Conservation (phyloP, 2,797 vertebrate genomes). For the Molossus alvarezi region DNA sequence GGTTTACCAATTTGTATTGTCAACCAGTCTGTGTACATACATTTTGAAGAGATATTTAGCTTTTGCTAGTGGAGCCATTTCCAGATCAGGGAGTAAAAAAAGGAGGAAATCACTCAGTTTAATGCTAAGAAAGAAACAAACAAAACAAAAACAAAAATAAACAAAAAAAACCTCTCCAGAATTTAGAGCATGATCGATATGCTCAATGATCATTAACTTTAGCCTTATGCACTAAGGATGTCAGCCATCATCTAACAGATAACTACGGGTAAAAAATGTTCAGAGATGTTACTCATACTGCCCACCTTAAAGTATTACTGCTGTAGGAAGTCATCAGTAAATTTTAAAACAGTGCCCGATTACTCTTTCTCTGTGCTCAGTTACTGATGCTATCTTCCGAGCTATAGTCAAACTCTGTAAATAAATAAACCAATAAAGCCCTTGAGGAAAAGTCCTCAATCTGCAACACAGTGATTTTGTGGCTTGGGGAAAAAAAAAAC, state of each 20-base stretch:
- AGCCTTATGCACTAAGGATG: slow-evolving; percentile 37
- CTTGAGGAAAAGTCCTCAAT: slow-evolving; percentile 73
- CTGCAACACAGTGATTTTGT: slow-evolving; percentile 74
- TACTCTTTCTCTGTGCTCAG: slow-evolving; percentile 81
- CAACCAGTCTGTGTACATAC: slow-evolving; percentile 51
- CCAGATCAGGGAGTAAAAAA: slow-evolving; percentile 51
- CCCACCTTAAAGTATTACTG: slow-evolving; percentile 64
- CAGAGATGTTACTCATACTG: slow-evolving; percentile 68
- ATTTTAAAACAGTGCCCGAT: slow-evolving; percentile 79
- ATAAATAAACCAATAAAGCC: slow-evolving; percentile 84
- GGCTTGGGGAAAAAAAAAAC: slow-evolving; percentile 34
- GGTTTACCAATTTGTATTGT: slow-evolving; percentile 72
- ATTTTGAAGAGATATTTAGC: slow-evolving; percentile 74
- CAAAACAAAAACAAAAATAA: slow-evolving; percentile 31
- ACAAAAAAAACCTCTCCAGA: background rate
- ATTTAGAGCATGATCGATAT: slow-evolving; percentile 60
- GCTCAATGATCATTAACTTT: slow-evolving; percentile 46
- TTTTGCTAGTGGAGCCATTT: slow-evolving; percentile 67
- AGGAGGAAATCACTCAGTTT: slow-evolving; percentile 1
- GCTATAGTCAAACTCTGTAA: slow-evolving; percentile 83
- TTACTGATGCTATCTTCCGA: slow-evolving; percentile 85
- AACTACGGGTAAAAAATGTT: slow-evolving; percentile 38
- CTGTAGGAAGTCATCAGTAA: slow-evolving; percentile 78
- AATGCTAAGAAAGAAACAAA: slow-evolving; percentile 66
- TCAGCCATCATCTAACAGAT: slow-evolving; percentile 50